Evolutionary conservation across 2,888 invertebrate genomes (phyloP).

Genomic region (Cosmia trapezina): DNA sequence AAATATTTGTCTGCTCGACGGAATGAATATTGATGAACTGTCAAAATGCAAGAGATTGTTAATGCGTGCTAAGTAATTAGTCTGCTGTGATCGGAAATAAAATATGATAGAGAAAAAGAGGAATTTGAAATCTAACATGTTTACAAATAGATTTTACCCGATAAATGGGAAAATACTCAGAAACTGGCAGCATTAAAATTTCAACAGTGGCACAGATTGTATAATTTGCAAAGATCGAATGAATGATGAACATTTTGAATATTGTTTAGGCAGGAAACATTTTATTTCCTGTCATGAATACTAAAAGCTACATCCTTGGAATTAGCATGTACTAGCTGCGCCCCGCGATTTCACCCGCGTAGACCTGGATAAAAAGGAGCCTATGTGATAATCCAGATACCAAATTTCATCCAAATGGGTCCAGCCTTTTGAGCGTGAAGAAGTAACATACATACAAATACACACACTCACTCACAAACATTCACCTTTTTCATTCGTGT

Average conservation of each 20-base stretch:
- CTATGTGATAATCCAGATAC: too few species aligned
- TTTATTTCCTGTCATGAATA: not conserved
- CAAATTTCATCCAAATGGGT: too few species aligned
- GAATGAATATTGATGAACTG: not conserved
- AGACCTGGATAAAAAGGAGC: too few species aligned
- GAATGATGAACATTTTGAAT: not conserved
- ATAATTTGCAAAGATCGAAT: conserved; percentile 8
- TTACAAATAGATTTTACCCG: not conserved
- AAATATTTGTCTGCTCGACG: not conserved
- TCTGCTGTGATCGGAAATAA: not conserved
- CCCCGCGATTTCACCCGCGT: too few species aligned
- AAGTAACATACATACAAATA: too few species aligned
- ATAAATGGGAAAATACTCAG: not conserved
- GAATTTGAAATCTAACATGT: not conserved
- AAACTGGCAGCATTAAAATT: conserved; percentile 5
- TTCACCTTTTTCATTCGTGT: too few species aligned
- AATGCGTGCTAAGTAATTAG: not conserved
- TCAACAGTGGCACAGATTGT: not conserved
- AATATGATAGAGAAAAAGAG: not conserved
- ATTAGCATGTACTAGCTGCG: not conserved
- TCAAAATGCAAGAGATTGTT: not conserved
- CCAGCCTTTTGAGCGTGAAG: too few species aligned
- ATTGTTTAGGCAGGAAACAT: not conserved
- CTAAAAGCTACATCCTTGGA: not conserved
- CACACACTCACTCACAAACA: too few species aligned